These are phyloP conservation scores for Microdon myrmicae DNA, from an alignment of 2,888 invertebrate species.

Conservation along the genomic window DNA sequence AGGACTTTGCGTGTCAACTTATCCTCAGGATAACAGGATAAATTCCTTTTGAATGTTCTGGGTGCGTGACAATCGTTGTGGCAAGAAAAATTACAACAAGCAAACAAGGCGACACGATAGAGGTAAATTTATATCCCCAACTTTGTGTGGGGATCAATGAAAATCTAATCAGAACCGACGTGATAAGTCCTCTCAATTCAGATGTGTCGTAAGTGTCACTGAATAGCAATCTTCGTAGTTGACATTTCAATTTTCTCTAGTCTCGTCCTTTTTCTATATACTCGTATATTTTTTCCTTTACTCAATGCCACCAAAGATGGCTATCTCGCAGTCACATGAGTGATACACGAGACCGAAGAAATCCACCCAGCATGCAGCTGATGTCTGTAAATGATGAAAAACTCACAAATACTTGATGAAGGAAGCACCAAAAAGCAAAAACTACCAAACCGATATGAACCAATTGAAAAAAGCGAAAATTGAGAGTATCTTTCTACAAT, in stretches of 20 bases:
- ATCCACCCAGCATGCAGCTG: conserved; percentile 34
- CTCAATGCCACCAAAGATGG: too few species aligned
- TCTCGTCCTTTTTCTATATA: conserved; percentile 19
- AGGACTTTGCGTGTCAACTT: conserved; percentile 30
- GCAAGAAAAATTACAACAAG: conserved; percentile 2
- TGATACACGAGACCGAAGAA: conserved; percentile 14
- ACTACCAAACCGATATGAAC: too few species aligned
- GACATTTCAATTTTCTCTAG: conserved; percentile 51
- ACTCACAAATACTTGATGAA: too few species aligned
- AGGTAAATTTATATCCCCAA: conserved; percentile 13
- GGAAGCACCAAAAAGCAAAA: conserved; percentile 1
- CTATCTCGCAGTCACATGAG: too few species aligned
- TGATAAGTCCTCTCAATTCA: conserved; percentile 51
- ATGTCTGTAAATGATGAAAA: conserved; percentile 12
- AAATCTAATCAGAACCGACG: conserved; percentile 52
- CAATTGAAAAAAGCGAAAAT: not conserved
- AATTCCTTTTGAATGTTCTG: conserved; percentile 29
- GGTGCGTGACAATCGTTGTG: conserved; percentile 27
- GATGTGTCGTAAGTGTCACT: conserved; percentile 48
- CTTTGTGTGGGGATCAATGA: conserved; percentile 35
- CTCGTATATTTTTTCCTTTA: too few species aligned
- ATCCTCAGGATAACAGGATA: conserved; percentile 43
- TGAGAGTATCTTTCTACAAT: conserved; percentile 15
- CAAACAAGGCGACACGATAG: conserved; percentile 11
- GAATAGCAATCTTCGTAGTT: conserved; percentile 48